phyloP scores from a whole-genome alignment of 2,113 vertebrate genomes.

The Elaphurus davidianus region DNA sequence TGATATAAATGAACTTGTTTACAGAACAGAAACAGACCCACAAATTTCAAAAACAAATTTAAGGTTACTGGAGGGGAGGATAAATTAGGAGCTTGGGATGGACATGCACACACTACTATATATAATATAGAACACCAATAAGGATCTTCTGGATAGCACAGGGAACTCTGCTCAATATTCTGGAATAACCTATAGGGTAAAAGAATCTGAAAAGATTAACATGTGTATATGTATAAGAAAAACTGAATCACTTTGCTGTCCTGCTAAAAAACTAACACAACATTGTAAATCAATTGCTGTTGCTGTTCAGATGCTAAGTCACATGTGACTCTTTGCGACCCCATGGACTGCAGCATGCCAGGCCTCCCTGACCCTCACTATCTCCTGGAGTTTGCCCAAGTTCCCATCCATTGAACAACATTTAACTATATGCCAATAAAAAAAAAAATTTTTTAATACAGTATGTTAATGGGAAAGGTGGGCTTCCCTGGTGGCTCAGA shows the following conservation, averaged over 20 bases:
- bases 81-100: background rate
- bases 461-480: background rate
- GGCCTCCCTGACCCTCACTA: background rate
- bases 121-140: background rate
- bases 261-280: background rate
- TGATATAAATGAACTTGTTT: background rate
- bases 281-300: background rate
- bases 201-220: background rate
- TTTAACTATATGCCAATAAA: background rate
- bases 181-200: background rate
- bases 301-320: background rate
- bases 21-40: background rate
- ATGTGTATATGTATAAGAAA: too few species aligned
- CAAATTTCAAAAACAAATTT: background rate
- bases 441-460: background rate
- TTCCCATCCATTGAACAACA: background rate
- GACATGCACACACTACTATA: background rate
- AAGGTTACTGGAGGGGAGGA: background rate
- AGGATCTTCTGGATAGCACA: background rate
- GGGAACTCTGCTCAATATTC: background rate
- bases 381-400: background rate
- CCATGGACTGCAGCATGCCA: background rate
- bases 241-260: background rate
- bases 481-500: background rate
- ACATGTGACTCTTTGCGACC: background rate